Base-by-base conservation (phyloP, 1,140 invertebrate species). In the Drosophila parvula region DNA sequence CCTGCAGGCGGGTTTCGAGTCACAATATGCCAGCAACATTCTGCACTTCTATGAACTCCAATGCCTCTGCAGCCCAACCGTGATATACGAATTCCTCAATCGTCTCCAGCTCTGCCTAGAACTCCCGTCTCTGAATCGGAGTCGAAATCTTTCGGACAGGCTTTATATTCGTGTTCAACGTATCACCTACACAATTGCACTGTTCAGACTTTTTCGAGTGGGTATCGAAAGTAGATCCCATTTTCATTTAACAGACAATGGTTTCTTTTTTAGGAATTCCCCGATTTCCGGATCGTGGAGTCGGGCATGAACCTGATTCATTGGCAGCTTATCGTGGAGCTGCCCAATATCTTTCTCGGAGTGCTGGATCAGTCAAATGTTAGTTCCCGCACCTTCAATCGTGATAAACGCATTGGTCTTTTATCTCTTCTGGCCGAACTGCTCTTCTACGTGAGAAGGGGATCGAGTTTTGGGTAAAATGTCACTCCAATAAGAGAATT, bases 191-290 rank as follows among this genome's bases (percentile, higher is more conserved):
- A 73, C 59, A 3, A 27, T 77, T 34, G 32, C 79, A 2, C 11
- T 81, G 4, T 41, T 81, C 18, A 38, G 47, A 18, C 47, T 81
- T 0, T 5, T 81, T 5, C 41, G 61, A 34, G 78, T 81, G 22
- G 30, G 71, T 62, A 55, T 16, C 0, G 0, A 10, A 8, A 0
- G n/a, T 22, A 28, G 4, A n/a, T 10, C 4, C 12, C 10, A 5
- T 7, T 12, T 22, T 11, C 4, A 30, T 6, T 8, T 28, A 12
- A 18, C 7, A n/a, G 10, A 40, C 12, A 9, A 32, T 10, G 6
- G 0, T 18, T n/a, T 48, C 10, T 0, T 1, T 1, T 18, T 27
- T 8, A 81, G 79, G 11, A 44, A 59, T 81, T 81, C 32, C 9
- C 10, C 4, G 5, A 30, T 0, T 63, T 77, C 60, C 51, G 57